Conservation (phyloP, 2,797 vertebrate genomes). For the Melopsittacus undulatus region DNA sequence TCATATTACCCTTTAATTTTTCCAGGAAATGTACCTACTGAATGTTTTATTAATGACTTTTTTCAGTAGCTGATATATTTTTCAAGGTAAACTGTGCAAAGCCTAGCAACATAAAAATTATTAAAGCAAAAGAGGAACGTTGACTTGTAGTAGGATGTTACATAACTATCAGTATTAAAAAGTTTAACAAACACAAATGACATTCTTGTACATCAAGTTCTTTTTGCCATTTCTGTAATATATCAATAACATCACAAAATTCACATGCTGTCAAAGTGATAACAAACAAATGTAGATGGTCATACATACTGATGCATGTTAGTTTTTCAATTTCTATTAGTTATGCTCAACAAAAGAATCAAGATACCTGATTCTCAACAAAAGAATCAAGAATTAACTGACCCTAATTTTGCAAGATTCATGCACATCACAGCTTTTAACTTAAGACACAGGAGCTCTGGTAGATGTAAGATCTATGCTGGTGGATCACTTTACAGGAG, state of each 20-base stretch:
- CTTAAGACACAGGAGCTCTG: not conserved
- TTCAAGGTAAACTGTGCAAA: conserved; percentile 35
- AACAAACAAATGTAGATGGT: conserved; percentile 31
- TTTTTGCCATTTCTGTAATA: conserved; percentile 25
- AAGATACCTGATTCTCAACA: not conserved
- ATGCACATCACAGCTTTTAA: not conserved
- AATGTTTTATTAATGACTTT: not conserved
- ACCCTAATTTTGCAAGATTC: not conserved
- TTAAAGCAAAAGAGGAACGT: conserved; percentile 1
- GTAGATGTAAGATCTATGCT: not conserved
- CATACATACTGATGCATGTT: conserved; percentile 1
- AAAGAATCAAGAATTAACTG: not conserved
- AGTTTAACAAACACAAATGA: conserved; percentile 1
- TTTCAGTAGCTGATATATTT: not conserved
- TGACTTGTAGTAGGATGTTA: not conserved
- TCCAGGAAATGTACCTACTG: not conserved
- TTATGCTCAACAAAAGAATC: not conserved
- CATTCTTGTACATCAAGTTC: not conserved
- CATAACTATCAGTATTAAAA: not conserved
- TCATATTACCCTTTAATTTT: not conserved
- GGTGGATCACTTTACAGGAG: not conserved
- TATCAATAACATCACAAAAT: conserved; percentile 36
- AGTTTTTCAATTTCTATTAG: conserved; percentile 12
- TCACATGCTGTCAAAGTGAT: not conserved
- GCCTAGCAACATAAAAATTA: not conserved